These are phyloP conservation scores for Stenolophus ochropezus DNA, from an alignment of 2,888 invertebrate genomes.

Conservation along the genomic window DNA sequence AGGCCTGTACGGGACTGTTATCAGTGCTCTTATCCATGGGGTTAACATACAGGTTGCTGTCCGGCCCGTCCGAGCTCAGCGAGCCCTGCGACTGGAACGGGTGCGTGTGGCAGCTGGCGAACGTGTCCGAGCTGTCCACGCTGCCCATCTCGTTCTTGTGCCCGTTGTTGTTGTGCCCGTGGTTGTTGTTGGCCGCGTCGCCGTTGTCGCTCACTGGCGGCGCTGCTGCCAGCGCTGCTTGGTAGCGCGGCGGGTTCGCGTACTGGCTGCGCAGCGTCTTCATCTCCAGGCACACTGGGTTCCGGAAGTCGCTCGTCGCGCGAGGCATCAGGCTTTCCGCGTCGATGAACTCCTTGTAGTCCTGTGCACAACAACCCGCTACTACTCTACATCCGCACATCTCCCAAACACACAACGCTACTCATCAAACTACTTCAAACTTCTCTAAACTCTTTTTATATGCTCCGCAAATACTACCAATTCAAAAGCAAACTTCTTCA, in stretches of 20 bases:
- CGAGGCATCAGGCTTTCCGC: slow-evolving; percentile 92
- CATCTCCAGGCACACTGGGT: slow-evolving; percentile 89
- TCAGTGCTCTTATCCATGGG: slow-evolving; percentile 82
- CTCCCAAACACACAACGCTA: background rate
- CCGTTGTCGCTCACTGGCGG: slow-evolving; percentile 27
- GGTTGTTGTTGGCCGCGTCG: slow-evolving; percentile 62
- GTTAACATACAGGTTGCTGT: slow-evolving; percentile 92
- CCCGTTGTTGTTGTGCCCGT: slow-evolving; percentile 30
- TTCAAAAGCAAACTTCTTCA: slow-evolving; percentile 1
- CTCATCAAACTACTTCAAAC: slow-evolving; percentile 8
- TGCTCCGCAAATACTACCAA: slow-evolving; percentile 26
- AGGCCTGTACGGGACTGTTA: slow-evolving; percentile 72
- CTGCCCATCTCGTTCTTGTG: slow-evolving; percentile 75
- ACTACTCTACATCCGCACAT: background rate
- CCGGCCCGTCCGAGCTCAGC: slow-evolving; percentile 76
- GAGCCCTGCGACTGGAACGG: slow-evolving; percentile 92
- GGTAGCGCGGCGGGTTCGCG: slow-evolving; percentile 71
- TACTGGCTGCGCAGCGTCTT: slow-evolving; percentile 77
- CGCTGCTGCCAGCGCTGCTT: background rate
- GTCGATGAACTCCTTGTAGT: slow-evolving; percentile 93
- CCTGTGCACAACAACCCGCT: slow-evolving; percentile 74
- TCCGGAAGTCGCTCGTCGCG: slow-evolving; percentile 88
- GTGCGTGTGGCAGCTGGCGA: slow-evolving; percentile 97
- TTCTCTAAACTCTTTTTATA: slow-evolving; percentile 11
- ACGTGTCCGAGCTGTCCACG: slow-evolving; percentile 91